These are phyloP conservation scores for Tiliqua scincoides DNA, from an alignment of 2,113 vertebrate species.

Conservation along the genomic window DNA sequence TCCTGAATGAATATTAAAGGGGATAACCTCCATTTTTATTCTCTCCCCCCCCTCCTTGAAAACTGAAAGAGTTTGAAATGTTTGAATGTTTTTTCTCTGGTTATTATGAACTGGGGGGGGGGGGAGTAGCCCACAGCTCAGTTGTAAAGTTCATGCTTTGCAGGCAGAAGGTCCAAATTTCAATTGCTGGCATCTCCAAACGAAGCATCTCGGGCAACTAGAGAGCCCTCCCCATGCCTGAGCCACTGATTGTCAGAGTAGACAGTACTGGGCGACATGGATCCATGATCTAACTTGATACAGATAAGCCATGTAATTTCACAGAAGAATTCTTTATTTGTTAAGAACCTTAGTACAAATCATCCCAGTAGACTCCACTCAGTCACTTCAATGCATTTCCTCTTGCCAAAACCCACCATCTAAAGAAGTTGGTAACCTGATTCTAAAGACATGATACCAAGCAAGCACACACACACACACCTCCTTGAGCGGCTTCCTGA, in stretches of 20 bases:
- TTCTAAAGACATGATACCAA: neutral
- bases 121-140: neutral
- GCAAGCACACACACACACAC: neutral
- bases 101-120: neutral
- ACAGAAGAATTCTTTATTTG: neutral
- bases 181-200: neutral
- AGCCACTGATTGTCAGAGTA: neutral
- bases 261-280: neutral
- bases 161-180: neutral
- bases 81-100: neutral
- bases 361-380: neutral
- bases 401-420: neutral
- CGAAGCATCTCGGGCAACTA: neutral
- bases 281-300: neutral
- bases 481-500: neutral
- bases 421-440: neutral
- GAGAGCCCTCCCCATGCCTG: neutral
- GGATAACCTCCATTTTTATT: neutral
- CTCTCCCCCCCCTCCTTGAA: conserved; percentile 10
- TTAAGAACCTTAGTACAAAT: neutral
- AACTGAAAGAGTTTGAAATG: neutral
- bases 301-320: neutral
- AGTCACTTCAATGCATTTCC: neutral
- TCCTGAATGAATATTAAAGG: accelerated
- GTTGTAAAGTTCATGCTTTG: neutral